Base-by-base conservation (phyloP, 2,888 invertebrate species). In the Lepidonotus clava region DNA sequence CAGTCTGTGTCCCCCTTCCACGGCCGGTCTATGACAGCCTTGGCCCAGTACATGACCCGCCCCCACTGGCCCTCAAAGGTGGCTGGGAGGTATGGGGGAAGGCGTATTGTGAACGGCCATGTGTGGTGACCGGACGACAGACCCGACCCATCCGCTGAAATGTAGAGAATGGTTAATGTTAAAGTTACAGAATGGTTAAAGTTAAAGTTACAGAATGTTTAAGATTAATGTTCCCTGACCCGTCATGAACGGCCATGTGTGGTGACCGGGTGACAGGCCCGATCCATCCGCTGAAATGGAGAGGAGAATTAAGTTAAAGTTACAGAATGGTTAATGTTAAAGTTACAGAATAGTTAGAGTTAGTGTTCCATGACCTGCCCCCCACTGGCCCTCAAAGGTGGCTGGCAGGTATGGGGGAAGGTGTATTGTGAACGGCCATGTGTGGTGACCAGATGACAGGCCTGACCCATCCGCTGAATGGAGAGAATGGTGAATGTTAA, bases 1-100 rank as follows among this genome's bases (percentile, higher is more conserved):
- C 96, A 96, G 90, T 97, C 97, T 91, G 97, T 96, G 94, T 98
- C 97, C 92, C 97, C 96, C 91, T 97, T 97, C 96, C 97, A 97
- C 6, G 97, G 96, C 32, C 97, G 95, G 92, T 97, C 97, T 28
- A 98, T 95, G 0, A 96, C 96, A 0, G 97, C 96, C 94, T 96
- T 97, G n/a, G 97, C 95, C 5, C 96, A 96, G 92, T 98, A 98
- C 24, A 97, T 95, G 51, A 98, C 98, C 97, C 93, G 95, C 95
- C 92, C 96, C 80, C 87, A 86, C 1, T 83, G 84, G 8, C 92
- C 92, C 85, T 93, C 93, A 90, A 90, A 93, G 0, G 93, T 92
- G 0, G 92, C 91, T 14, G 93, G 93, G 6, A 92, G 88, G 84
- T 88, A 90, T 6, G 95, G 95, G 2, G 97, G 97, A 88, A 97